A percentile compares a stretch with the other conserved stretches of the same genome.
Conservation (phyloP, 2,888 invertebrate species). For the Conops quadrifasciatus region DNA sequence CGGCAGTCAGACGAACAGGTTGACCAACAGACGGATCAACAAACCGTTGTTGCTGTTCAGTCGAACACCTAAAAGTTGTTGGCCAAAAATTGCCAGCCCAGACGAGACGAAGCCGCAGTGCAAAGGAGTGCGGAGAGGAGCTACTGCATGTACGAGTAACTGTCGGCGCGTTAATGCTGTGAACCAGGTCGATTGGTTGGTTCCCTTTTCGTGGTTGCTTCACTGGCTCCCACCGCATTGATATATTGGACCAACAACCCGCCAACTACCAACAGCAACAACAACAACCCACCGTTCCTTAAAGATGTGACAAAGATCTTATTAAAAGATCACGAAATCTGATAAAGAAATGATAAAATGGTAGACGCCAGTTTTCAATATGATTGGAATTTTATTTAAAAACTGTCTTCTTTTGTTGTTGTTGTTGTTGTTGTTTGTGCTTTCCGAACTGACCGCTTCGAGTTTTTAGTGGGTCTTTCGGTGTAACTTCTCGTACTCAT, state of each 20-base stretch:
- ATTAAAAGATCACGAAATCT: constrained; percentile 63
- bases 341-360: constrained; percentile 65
- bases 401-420: neutral
- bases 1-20: constrained; percentile 51
- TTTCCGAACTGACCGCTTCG: neutral
- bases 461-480: neutral
- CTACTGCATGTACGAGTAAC: constrained; percentile 6
- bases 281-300: constrained; percentile 54
- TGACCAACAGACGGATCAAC: constrained; percentile 24
- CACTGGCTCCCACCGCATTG: constrained; percentile 46
- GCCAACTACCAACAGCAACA: neutral
- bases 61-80: constrained; percentile 39
- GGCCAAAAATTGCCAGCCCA: constrained; percentile 4
- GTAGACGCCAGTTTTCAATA: constrained; percentile 65
- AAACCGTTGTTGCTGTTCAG: constrained; percentile 13
- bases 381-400: constrained; percentile 57
- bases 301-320: constrained; percentile 63
- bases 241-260: constrained; percentile 53
- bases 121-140: neutral
- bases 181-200: neutral
- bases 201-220: neutral
- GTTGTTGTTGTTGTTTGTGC: neutral
- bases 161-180: constrained; percentile 37
- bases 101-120: neutral
- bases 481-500: neutral